phyloP scores from a whole-genome alignment of 2,113 vertebrate species.

The Trogon melanurus region DNA sequence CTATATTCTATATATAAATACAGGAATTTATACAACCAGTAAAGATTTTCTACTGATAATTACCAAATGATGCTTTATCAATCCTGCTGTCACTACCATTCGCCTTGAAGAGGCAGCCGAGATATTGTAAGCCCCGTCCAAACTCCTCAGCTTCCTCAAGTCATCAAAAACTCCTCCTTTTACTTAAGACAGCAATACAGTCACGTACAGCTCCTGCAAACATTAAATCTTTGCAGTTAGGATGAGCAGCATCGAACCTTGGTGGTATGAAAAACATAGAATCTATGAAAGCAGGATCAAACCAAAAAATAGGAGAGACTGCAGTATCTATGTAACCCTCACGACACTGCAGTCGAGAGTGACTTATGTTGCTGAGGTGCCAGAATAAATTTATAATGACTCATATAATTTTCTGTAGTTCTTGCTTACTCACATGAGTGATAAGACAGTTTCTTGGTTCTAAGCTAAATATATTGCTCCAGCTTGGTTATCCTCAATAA shows the following conservation, averaged over 20 bases:
- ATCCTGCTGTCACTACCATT: neutral
- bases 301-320: neutral
- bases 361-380: neutral
- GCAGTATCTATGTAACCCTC: conserved; percentile 12
- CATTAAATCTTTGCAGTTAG: conserved; percentile 25
- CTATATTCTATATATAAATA: conserved; percentile 48
- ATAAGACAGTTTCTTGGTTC: conserved; percentile 18
- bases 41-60: conserved; percentile 27
- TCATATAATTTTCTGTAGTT: neutral
- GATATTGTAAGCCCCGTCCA: conserved; percentile 2
- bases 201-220: conserved; percentile 46
- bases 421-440: neutral
- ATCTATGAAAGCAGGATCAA: conserved; percentile 30
- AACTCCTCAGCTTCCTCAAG: neutral
- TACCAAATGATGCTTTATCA: conserved; percentile 36
- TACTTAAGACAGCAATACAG: conserved; percentile 10
- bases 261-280: conserved; percentile 41
- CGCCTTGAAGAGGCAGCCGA: neutral
- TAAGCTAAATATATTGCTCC: conserved; percentile 61
- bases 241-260: conserved; percentile 26
- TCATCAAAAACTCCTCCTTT: conserved; percentile 45
- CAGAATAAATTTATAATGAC: neutral
- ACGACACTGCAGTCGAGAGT: conserved; percentile 18
- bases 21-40: conserved; percentile 55
- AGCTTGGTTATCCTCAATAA: conserved; percentile 42